These are phyloP conservation scores for Eupelmus urozonus DNA, from an alignment of 2,888 invertebrate species.

Conservation along the genomic window DNA sequence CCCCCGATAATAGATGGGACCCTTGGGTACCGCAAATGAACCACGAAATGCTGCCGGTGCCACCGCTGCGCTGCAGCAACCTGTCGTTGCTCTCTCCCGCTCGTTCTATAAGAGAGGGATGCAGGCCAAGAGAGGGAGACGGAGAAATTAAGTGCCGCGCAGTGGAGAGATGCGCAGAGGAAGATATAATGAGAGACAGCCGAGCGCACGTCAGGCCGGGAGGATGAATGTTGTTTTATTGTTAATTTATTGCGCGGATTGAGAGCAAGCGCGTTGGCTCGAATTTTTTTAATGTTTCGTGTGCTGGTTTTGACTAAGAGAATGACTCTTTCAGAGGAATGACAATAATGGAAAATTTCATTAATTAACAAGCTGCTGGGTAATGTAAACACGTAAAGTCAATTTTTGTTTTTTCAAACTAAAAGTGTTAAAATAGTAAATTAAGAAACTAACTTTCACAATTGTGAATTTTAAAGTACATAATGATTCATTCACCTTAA, in stretches of 20 bases:
- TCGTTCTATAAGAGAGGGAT: slow-evolving; percentile 6
- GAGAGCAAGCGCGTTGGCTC: too few species aligned
- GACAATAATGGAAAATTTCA: too few species aligned
- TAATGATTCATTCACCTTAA: too few species aligned
- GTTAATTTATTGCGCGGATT: slow-evolving; percentile 30
- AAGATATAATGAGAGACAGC: slow-evolving; percentile 45
- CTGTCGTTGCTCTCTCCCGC: slow-evolving; percentile 70
- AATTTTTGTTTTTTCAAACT: too few species aligned
- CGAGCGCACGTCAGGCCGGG: not conserved
- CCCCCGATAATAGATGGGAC: slow-evolving; percentile 76
- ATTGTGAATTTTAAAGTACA: too few species aligned
- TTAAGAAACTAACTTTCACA: too few species aligned
- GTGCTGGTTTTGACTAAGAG: too few species aligned
- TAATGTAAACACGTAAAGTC: too few species aligned
- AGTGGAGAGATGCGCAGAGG: slow-evolving; percentile 35
- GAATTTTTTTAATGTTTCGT: too few species aligned
- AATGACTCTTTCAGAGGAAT: too few species aligned
- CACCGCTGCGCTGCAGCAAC: slow-evolving; percentile 68
- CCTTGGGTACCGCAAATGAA: slow-evolving; percentile 78
- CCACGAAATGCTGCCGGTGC: slow-evolving; percentile 77
- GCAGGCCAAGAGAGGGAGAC: slow-evolving; percentile 31
- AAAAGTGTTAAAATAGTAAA: too few species aligned
- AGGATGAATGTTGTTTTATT: slow-evolving; percentile 34
- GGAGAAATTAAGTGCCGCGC: slow-evolving; percentile 48
- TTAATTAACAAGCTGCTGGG: too few species aligned